Evolutionary conservation across 2,888 invertebrate species (phyloP).

Genomic region (Calameuta idolon): DNA sequence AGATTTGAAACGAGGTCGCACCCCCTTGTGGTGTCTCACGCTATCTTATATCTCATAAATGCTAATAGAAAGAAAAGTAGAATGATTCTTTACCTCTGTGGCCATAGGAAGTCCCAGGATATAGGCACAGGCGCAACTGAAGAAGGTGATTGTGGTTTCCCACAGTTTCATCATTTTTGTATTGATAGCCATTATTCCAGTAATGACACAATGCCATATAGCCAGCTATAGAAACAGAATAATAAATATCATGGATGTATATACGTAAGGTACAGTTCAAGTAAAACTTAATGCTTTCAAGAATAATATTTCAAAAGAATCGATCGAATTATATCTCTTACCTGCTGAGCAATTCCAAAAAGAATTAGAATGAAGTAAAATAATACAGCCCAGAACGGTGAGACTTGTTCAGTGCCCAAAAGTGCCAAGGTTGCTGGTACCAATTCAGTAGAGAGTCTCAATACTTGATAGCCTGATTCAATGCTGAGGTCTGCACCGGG

Average conservation of each 20-base stretch:
- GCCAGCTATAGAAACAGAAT: conserved; percentile 71
- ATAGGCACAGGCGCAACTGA: conserved; percentile 85
- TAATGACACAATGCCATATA: conserved; percentile 92
- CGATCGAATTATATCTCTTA: conserved; percentile 36
- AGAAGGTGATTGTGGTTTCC: conserved; percentile 86
- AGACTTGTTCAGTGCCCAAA: conserved; percentile 79
- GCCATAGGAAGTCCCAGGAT: conserved; percentile 87
- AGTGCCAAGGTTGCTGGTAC: conserved; percentile 87
- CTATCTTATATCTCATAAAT: neutral
- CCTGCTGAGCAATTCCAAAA: conserved; percentile 89
- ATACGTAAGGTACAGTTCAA: neutral
- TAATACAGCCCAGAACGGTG: conserved; percentile 89
- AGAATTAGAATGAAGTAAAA: conserved; percentile 87
- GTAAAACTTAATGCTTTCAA: neutral
- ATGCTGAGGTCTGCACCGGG: conserved; percentile 71
- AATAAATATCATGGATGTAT: neutral
- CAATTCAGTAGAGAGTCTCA: conserved; percentile 89
- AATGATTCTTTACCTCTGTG: conserved; percentile 77
- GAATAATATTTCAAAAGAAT: neutral
- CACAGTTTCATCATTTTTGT: conserved; percentile 78
- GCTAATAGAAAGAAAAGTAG: neutral
- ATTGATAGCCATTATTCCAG: conserved; percentile 85
- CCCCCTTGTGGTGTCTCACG: neutral
- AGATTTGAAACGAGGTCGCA: neutral
- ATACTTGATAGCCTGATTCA: conserved; percentile 84